Evolutionary conservation across 2,888 invertebrate genomes (phyloP).

Genomic region (Drosophila nr. perissopoda): DNA sequence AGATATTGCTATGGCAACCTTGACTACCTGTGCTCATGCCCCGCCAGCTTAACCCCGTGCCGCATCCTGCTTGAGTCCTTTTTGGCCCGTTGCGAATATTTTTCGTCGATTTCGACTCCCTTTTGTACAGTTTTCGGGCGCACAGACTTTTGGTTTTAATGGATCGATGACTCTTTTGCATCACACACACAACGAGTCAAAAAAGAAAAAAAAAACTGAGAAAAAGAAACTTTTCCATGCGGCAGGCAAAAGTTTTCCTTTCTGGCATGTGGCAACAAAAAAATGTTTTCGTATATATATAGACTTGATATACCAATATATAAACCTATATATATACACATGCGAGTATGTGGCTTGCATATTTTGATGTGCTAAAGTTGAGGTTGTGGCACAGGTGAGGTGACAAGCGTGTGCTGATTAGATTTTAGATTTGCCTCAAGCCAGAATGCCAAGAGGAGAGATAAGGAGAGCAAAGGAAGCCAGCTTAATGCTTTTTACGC

Average conservation of each 20-base stretch:
- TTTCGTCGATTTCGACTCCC: conserved; percentile 46
- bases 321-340: conserved; percentile 1
- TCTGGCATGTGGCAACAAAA: conserved; percentile 51
- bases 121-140: conserved; percentile 65
- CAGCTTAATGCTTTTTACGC: conserved; percentile 26
- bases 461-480: not conserved
- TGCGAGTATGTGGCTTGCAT: not conserved
- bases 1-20: conserved; percentile 81
- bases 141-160: conserved; percentile 82
- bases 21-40: conserved; percentile 78
- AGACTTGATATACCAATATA: conserved; percentile 17
- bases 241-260: conserved; percentile 51
- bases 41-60: conserved; percentile 60
- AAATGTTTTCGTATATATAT: conserved; percentile 46
- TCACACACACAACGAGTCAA: conserved; percentile 12
- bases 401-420: conserved; percentile 67
- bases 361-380: conserved; percentile 1
- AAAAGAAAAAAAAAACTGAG: not conserved
- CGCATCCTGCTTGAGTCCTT: conserved; percentile 37
- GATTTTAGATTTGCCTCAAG: conserved; percentile 58
- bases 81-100: conserved; percentile 32
- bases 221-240: conserved; percentile 40
- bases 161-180: conserved; percentile 71
- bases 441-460: conserved; percentile 23
- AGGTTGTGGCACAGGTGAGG: conserved; percentile 29